A percentile compares a stretch with the other conserved stretches of the same genome.
These are phyloP conservation scores for Eristalinus sepulchralis DNA, from an alignment of 2,888 invertebrate species.

Conservation along the genomic window DNA sequence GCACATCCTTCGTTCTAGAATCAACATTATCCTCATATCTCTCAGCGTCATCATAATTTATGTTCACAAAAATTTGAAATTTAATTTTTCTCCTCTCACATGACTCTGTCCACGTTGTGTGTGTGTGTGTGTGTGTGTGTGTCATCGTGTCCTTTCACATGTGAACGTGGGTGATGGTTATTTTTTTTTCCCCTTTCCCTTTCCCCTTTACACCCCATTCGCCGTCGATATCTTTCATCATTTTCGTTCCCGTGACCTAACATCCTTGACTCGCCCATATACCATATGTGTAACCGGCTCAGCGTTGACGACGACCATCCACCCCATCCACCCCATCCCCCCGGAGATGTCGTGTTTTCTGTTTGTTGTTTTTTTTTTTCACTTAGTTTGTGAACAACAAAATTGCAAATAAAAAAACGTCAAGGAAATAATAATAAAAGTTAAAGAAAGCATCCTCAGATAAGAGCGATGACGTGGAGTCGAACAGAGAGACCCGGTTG, in stretches of 20 bases:
- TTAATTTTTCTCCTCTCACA: conserved; percentile 54
- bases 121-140: neutral
- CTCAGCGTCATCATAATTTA: conserved; percentile 51
- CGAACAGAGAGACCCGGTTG: neutral
- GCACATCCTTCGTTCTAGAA: conserved; percentile 23
- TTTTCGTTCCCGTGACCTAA: conserved; percentile 45
- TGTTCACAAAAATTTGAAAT: conserved; percentile 52
- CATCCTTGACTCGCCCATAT: conserved; percentile 11
- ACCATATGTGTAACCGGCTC: conserved; percentile 45
- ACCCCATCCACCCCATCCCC: neutral
- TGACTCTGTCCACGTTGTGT: conserved; percentile 46
- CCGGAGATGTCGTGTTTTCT: neutral
- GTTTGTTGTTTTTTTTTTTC: conserved; percentile 19
- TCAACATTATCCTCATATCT: conserved; percentile 43
- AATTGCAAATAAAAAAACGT: conserved; percentile 16
- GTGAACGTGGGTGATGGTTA: neutral
- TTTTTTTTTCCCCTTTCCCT: neutral
- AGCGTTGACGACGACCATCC: conserved; percentile 1
- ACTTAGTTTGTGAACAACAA: conserved; percentile 44
- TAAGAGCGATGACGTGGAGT: conserved; percentile 31
- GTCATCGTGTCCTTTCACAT: conserved; percentile 26
- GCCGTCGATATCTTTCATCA: conserved; percentile 31
- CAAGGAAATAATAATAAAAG: conserved; percentile 30
- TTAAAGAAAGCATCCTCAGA: conserved; percentile 43
- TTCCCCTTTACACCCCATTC: neutral